Base-by-base conservation (phyloP, 2,797 vertebrate genomes). In the Propithecus deckenii region DNA sequence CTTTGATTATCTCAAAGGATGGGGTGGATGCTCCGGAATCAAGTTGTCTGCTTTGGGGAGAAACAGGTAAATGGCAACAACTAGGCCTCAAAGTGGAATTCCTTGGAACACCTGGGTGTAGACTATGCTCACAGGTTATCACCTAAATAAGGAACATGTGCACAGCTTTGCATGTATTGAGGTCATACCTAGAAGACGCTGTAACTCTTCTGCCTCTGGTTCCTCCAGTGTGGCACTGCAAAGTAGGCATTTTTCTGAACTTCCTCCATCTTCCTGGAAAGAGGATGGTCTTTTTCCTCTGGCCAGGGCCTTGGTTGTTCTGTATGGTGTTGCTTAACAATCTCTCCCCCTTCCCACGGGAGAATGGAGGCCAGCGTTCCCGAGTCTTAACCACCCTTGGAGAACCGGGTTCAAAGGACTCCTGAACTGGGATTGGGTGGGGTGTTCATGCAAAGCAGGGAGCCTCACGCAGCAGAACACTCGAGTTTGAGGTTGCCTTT, bases 361-460 rank as follows among this genome's bases (percentile, higher is more conserved):
- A 76, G 61, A 65, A 65, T 1, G 7, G 20, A 25, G 5, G 28
- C 0, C 0, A 4, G n/a, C 20, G 2, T 28, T 23, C 11, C 46
- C 1, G 8, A 15, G 20, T 22, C 78, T 76, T 3, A 0, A 0
- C 41, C 18, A 0, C 22, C 4, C 50, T 48, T 3, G 1, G 32
- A 69, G 55, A 55, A 55, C 15, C 8, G 32, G 0, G 14, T 18
- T 25, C 4, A 2, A 52, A 67, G 46, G 18, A 13, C 17, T 7
- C 30, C 25, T 57, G 23, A 32, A 3, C 30, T 55, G 30, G 80
- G 41, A 3, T 13, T 4, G 1, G 2, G 55, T 35, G 15, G 41
- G 22, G 4, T 8, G 30, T 41, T 20, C 14, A 7, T 0, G 7
- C 5, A 28, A 7, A 28, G 63, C 13, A 14, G 63, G 23, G 50